Evolutionary conservation across 2,797 vertebrate species (phyloP).

Genomic region (Neostethus bicornis): DNA sequence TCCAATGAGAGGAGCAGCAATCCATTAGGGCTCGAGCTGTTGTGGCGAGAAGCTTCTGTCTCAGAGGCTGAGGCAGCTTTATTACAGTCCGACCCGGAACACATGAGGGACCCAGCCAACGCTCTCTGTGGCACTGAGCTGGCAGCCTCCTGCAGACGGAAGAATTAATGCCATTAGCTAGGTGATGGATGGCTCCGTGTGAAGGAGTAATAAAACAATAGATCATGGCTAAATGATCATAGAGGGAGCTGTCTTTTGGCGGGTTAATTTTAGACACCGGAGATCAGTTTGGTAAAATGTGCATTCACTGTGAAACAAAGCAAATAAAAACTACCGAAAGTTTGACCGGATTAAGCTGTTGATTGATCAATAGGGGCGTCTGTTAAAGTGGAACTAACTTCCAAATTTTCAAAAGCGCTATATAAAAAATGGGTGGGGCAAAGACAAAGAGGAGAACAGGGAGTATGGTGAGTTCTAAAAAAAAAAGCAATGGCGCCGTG

Average conservation of each 20-base stretch:
- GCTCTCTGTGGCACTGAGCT: slow-evolving; percentile 29
- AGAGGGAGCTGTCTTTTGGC: slow-evolving; percentile 28
- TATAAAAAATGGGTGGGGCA: too few relatives aligned
- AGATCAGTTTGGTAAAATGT: slow-evolving; percentile 9
- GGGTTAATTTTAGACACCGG: slow-evolving; percentile 25
- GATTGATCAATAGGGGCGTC: slow-evolving; percentile 1
- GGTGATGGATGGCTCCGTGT: slow-evolving; percentile 52
- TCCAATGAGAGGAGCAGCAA: slow-evolving; percentile 29
- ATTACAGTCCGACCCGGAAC: slow-evolving; percentile 40
- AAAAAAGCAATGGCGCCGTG: too few relatives aligned
- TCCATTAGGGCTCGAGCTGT: slow-evolving; percentile 37
- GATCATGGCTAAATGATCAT: slow-evolving; percentile 56
- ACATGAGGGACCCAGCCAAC: slow-evolving; percentile 35
- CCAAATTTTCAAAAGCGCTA: too few relatives aligned
- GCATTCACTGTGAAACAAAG: slow-evolving; percentile 13
- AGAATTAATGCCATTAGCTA: slow-evolving; percentile 62
- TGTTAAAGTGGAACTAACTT: slow-evolving; percentile 4
- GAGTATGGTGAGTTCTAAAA: too few relatives aligned
- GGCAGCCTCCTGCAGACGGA: slow-evolving; percentile 36
- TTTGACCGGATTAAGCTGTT: neutral
- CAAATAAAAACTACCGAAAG: slow-evolving; percentile 3
- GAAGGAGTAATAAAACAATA: slow-evolving; percentile 56
- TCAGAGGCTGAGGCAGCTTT: slow-evolving; percentile 15
- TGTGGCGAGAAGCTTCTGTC: slow-evolving; percentile 16
- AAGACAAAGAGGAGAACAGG: too few relatives aligned